A percentile compares a stretch with the other conserved stretches of the same genome.
phyloP scores from a whole-genome alignment of 2,888 invertebrate species.

The Melieria picta region DNA sequence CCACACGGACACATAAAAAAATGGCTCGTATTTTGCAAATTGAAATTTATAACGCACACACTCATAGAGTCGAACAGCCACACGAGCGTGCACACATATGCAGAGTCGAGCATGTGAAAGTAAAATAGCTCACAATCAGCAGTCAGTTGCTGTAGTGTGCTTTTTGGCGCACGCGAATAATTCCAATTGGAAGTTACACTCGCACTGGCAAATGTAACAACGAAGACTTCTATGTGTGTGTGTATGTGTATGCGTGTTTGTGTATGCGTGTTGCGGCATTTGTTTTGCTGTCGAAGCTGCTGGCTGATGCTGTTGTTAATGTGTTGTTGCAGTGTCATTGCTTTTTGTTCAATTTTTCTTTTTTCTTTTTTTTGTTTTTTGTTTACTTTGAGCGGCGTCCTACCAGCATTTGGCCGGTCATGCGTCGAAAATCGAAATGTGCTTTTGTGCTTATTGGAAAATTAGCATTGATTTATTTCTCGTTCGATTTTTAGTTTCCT shows the following conservation, averaged over 20 bases:
- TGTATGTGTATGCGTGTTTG: background rate
- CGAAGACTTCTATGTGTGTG: background rate
- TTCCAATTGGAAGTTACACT: background rate
- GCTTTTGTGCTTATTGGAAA: too few species aligned
- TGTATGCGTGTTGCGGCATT: background rate
- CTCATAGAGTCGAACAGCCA: background rate
- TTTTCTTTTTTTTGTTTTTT: too few species aligned
- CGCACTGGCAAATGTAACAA: background rate
- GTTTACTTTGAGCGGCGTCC: too few species aligned
- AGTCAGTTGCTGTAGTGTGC: background rate
- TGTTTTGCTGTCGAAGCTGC: too few species aligned
- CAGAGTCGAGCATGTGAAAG: background rate
- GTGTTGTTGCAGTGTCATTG: too few species aligned
- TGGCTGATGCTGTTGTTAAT: too few species aligned
- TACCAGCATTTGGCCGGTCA: too few species aligned
- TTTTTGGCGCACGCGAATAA: background rate
- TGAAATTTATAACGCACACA: constrained; percentile 8
- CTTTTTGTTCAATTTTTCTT: too few species aligned
- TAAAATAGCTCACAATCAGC: background rate
- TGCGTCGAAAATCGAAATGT: too few species aligned
- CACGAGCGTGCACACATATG: background rate
- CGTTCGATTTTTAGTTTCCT: too few species aligned
- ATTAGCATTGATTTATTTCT: too few species aligned
- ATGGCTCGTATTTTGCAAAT: background rate
- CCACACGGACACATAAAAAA: too few species aligned